Base-by-base conservation (phyloP, 2,888 invertebrate species). In the Lepidochitona cinerea region DNA sequence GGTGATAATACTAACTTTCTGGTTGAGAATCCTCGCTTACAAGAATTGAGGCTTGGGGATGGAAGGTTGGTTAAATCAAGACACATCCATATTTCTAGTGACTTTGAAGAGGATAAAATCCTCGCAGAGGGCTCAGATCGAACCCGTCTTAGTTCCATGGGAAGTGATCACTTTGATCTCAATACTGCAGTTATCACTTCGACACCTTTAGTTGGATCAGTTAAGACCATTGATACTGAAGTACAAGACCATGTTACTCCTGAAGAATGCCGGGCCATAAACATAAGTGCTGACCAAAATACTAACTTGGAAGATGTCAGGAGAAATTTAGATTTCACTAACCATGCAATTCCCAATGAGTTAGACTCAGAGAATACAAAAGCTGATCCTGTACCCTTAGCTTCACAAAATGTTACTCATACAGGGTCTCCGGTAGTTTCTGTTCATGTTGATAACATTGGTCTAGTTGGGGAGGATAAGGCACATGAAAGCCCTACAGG, bases 161-260 rank as follows among this genome's bases (percentile, higher is more conserved):
- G 26, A 23, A 59, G 59, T 26, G 26, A 59, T 23, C 23, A 59
- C 9, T 59, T 59, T 59, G 59, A 59, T 29, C 14, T 59, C 18
- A 74, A 75, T 76, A 79, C 73, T 66, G 79, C 74, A 69, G 74
- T 78, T 23, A 75, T 79, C 18, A 77, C 80, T 2, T 85, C 85
- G 32, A 84, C 85, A 18, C 84, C 85, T 18, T 72, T 79, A 75
- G 59, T 59, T 23, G 18, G 29, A 23, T 14, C 12, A 29, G 23
- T 29, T 14, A 4, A 26, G 9, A 23, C 54, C 12, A 18, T 23
- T 4, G 29, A 59, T 23, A 9, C 23, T 59, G 59, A 29, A 1
- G 66, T 3, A 3, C 4, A 18, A 18, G 18, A 9, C 9, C 5
- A 33, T 35, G 18, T 18, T 18, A 66, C 37, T 66, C 37, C 35